Base-by-base conservation (phyloP, 2,113 vertebrate species). In the Abramis brama region DNA sequence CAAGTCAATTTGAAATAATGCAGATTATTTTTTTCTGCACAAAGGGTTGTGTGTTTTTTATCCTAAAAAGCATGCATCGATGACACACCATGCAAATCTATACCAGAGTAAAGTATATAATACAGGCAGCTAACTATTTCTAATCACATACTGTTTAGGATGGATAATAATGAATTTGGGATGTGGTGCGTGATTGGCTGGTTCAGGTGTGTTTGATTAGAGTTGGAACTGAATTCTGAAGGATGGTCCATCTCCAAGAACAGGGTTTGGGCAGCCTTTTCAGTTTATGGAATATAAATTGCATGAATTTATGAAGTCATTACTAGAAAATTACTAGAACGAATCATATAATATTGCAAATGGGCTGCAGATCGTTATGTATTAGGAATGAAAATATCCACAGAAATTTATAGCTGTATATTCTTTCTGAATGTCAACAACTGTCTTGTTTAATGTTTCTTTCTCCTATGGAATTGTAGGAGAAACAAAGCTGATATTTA, bases 131-230 rank as follows among this genome's bases (percentile, higher is more conserved):
- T 27, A 25, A 27, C 23, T 47, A 25, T 47, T 43, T 71, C 68
- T 43, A n/a, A 71, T 71, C 68, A 21, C 68, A 23, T 25, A 74
- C 39, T 25, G 43, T 45, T 74, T 47, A 74, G 23, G 55, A 39
- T 21, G 50, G 27, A 60, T 79, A 9, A 59, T 79, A 43, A 60
- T 23, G 19, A 25, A 60, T 9, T 25, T 4, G 5, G 52, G 55
- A 79, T 57, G 30, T 21, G 6, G 75, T 4, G 27, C 17, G 3
- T 57, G 19, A 78, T 78, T 36, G 50, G 17, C 75, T 78, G 52
- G 50, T 57, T 78, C 50, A 78, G 75, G 50, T 59, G 50, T 79
- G 77, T 79, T 60, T 60, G 33, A 59, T 60, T 79, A 79, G 33
- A 59, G 55, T 39, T 60, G 21, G 77, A 79, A 60, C 10, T 39